A percentile compares a stretch with the other conserved stretches of the same genome.
Conservation (phyloP, 2,888 invertebrate genomes). For the Clusia tigrina region DNA sequence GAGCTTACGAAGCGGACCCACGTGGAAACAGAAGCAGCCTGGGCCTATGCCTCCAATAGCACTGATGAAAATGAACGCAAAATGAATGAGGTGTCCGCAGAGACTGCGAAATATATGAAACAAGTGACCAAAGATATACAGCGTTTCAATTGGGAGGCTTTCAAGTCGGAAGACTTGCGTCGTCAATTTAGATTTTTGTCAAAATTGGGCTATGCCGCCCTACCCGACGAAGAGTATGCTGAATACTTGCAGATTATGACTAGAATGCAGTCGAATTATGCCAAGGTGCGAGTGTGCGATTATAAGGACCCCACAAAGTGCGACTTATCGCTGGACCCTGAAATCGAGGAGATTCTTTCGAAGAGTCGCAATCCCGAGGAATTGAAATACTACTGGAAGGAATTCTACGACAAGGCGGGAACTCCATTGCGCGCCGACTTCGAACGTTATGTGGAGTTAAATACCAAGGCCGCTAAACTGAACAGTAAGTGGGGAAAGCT, state of each 20-base stretch:
- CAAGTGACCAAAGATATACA: constrained; percentile 49
- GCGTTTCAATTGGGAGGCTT: constrained; percentile 77
- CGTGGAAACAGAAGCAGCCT: constrained; percentile 70
- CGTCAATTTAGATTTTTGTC: constrained; percentile 80
- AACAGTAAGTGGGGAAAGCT: constrained; percentile 68
- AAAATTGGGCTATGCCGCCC: constrained; percentile 75
- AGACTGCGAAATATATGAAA: constrained; percentile 62
- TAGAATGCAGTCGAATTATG: constrained; percentile 79
- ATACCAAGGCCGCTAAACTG: constrained; percentile 75
- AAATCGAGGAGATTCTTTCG: constrained; percentile 74
- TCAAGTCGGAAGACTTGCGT: constrained; percentile 72
- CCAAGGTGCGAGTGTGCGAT: constrained; percentile 81
- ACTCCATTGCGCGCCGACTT: constrained; percentile 71
- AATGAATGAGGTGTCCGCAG: constrained; percentile 59
- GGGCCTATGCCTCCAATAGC: constrained; percentile 81
- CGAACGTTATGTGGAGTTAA: constrained; percentile 72
- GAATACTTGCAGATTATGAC: constrained; percentile 71
- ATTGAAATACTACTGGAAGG: constrained; percentile 78
- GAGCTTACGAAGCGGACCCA: constrained; percentile 70
- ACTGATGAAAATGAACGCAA: constrained; percentile 74
- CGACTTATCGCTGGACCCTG: constrained; percentile 77
- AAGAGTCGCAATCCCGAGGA: constrained; percentile 79
- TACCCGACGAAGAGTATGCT: constrained; percentile 74
- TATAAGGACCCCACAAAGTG: constrained; percentile 72
- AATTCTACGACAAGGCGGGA: constrained; percentile 81